phyloP scores from a whole-genome alignment of 1,140 invertebrate genomes.

The Halesus radiatus region DNA sequence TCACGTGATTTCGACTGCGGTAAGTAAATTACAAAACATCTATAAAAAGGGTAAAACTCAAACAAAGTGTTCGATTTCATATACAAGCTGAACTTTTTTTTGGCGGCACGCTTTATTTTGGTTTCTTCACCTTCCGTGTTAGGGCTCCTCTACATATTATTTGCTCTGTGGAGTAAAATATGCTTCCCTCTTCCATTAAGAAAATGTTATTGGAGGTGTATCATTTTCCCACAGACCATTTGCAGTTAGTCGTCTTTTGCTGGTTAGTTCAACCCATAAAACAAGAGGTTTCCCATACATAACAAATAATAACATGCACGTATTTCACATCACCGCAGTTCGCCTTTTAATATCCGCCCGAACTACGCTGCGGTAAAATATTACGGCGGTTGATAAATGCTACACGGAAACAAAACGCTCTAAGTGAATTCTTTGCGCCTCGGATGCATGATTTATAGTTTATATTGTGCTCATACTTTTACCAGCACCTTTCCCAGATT shows the following conservation, averaged over 20 bases:
- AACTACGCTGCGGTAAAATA: conserved; percentile 11
- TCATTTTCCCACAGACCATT: neutral
- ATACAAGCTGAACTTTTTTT: no score
- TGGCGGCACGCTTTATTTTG: no score
- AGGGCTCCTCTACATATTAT: no score
- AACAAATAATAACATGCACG: neutral
- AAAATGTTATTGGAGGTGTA: no score
- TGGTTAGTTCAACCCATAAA: neutral
- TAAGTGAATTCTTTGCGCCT: conserved; percentile 34
- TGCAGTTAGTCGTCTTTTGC: neutral
- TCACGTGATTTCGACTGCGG: no score
- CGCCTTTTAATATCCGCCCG: conserved; percentile 33
- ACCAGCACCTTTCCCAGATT: neutral
- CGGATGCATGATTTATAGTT: conserved; percentile 20
- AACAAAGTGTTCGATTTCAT: no score
- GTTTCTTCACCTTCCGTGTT: no score
- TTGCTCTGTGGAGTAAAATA: no score
- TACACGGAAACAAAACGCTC: conserved; percentile 27
- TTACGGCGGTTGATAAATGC: conserved; percentile 1
- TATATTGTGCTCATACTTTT: conserved; percentile 1
- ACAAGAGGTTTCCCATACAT: neutral
- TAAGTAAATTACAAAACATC: no score
- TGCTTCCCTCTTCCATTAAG: no score
- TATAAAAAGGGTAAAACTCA: no score
- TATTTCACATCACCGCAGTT: neutral